phyloP scores from a whole-genome alignment of 2,113 vertebrate genomes.

The Rhinoptilus africanus region DNA sequence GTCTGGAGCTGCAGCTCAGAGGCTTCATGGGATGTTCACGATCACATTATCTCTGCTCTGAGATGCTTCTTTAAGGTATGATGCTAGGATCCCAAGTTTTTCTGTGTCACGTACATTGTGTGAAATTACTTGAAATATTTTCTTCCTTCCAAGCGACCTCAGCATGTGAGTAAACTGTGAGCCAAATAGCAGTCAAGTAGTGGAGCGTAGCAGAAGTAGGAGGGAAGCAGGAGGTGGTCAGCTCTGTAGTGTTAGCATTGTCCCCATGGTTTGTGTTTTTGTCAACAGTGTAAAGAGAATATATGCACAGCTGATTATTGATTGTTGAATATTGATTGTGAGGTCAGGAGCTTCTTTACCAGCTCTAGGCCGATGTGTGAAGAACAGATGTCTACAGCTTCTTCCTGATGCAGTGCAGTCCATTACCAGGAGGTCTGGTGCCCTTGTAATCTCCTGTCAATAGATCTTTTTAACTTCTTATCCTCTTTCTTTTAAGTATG shows the following conservation, averaged over 20 bases:
- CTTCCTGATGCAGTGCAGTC: background rate
- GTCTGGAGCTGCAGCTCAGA: background rate
- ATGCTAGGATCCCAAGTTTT: background rate
- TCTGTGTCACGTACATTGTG: background rate
- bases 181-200: background rate
- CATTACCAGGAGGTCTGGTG: background rate
- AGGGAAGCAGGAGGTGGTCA: background rate
- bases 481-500: background rate
- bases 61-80: background rate
- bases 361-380: background rate
- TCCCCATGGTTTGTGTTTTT: background rate
- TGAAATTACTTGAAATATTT: background rate
- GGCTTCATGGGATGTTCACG: background rate
- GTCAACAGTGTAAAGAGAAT: background rate
- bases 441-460: background rate
- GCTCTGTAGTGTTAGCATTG: background rate
- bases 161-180: background rate
- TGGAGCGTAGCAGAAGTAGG: background rate
- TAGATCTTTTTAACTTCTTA: background rate
- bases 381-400: background rate
- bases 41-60: background rate
- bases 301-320: background rate
- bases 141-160: background rate
- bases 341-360: background rate
- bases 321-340: background rate